A percentile compares a stretch with the other conserved stretches of the same genome.
phyloP scores from a whole-genome alignment of 1,140 invertebrate genomes.

The Zaprionus africanus region DNA sequence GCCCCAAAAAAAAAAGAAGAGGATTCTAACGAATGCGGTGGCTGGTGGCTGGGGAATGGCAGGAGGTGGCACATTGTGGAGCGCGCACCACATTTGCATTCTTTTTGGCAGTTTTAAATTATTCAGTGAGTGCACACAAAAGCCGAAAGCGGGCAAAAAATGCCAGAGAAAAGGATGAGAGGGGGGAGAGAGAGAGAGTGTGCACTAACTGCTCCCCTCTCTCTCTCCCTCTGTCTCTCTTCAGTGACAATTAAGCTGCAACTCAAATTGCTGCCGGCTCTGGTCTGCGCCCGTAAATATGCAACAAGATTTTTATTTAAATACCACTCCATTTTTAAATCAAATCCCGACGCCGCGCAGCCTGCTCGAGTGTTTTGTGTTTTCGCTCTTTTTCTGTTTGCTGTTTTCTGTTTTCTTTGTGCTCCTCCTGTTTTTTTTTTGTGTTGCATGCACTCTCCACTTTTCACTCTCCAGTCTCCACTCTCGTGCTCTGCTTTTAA shows the following conservation, averaged over 20 bases:
- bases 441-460: conserved; percentile 25
- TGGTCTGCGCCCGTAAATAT: conserved; percentile 64
- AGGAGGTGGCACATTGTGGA: not conserved
- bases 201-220: conserved; percentile 9
- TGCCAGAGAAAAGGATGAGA: not conserved
- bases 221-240: not conserved
- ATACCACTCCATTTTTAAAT: conserved; percentile 83
- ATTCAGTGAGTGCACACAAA: conserved; percentile 72
- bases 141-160: conserved; percentile 41
- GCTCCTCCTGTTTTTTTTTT: not conserved
- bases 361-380: conserved; percentile 17
- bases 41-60: not conserved
- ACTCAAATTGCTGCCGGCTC: conserved; percentile 71
- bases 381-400: not conserved
- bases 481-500: conserved; percentile 65
- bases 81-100: conserved; percentile 66
- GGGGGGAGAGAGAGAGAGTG: not conserved
- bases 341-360: conserved; percentile 69
- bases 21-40: not conserved
- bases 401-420: conserved; percentile 12
- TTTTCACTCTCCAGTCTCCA: conserved; percentile 10
- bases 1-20: conserved; percentile 6
- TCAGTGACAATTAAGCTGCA: conserved; percentile 76
- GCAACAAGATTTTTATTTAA: conserved; percentile 82
- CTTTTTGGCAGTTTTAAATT: conserved; percentile 78